A percentile compares a stretch with the other conserved stretches of the same genome.
Conservation (phyloP, 2,113 vertebrate species). For the Otolemur garnettii region DNA sequence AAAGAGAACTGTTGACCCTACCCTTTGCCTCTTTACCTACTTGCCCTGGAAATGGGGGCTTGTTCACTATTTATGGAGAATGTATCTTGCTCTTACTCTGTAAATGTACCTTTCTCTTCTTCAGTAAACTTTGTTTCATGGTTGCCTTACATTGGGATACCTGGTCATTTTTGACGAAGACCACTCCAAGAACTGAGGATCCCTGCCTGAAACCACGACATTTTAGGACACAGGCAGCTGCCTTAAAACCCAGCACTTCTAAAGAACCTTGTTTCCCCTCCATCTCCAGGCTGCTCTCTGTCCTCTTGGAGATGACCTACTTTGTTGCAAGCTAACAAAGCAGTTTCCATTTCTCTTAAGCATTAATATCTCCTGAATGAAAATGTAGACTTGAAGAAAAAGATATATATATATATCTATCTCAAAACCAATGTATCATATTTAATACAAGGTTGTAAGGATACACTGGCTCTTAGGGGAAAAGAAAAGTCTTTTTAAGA, state of each 20-base stretch:
- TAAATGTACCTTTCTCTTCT: too few relatives aligned
- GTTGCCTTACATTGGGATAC: too few relatives aligned
- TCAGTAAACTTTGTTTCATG: too few relatives aligned
- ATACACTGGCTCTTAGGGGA: neutral
- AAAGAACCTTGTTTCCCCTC: neutral
- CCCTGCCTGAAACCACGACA: too few relatives aligned
- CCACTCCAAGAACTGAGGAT: too few relatives aligned
- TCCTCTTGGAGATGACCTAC: conserved; percentile 12
- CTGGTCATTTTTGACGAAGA: too few relatives aligned
- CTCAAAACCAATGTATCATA: neutral
- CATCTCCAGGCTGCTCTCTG: neutral
- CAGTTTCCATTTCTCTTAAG: conserved; percentile 24
- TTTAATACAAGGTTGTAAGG: conserved; percentile 61
- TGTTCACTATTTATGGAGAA: too few relatives aligned
- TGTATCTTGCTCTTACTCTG: too few relatives aligned
- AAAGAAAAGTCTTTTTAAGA: conserved; percentile 29
- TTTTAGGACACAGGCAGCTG: too few relatives aligned
- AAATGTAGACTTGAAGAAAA: conserved; percentile 14
- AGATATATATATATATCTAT: neutral
- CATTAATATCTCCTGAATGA: conserved; percentile 33
- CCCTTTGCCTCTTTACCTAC: too few relatives aligned
- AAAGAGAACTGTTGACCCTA: too few relatives aligned
- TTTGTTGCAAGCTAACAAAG: conserved; percentile 54
- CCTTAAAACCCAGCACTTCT: neutral
- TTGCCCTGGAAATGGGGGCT: too few relatives aligned